Conservation (phyloP, 2,797 vertebrate genomes). For the Brachyalestes nurse region DNA sequence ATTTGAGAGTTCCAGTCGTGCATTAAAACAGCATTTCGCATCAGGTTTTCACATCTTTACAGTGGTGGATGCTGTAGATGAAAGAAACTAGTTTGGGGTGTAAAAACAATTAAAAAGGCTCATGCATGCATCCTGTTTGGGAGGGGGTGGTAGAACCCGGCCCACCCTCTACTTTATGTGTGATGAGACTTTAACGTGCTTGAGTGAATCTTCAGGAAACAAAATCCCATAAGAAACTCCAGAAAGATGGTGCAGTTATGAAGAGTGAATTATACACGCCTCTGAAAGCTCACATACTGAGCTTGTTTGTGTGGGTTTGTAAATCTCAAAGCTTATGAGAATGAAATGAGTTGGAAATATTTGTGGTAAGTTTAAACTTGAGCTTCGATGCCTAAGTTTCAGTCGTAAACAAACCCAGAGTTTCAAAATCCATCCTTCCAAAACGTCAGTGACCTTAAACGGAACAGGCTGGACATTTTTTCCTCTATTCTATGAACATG, state of each 20-base stretch:
- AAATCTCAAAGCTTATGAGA: neutral
- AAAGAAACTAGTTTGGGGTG: conserved; percentile 41
- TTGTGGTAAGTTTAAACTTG: neutral
- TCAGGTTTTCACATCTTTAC: conserved; percentile 55
- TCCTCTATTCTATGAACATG: conserved; percentile 7
- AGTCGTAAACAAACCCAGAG: conserved; percentile 4
- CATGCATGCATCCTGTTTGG: conserved; percentile 54
- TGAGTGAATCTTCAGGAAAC: conserved; percentile 12
- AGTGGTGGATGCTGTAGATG: conserved; percentile 53
- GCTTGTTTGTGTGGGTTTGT: conserved; percentile 10
- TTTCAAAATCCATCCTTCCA: neutral
- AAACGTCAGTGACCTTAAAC: conserved; percentile 14
- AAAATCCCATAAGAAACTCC: neutral
- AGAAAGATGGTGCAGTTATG: conserved; percentile 7
- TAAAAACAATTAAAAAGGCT: conserved; percentile 50
- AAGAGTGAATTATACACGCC: conserved; percentile 14
- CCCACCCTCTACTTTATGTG: conserved; percentile 36
- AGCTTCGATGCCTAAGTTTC: neutral
- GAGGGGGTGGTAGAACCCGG: conserved; percentile 1
- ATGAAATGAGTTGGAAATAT: neutral
- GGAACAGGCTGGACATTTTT: conserved; percentile 47
- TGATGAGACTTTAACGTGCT: conserved; percentile 18
- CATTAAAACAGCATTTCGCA: conserved; percentile 66
- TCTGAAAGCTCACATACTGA: neutral
- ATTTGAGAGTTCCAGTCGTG: conserved; percentile 68